Evolutionary conservation across 2,888 invertebrate genomes (phyloP).

Genomic region (Rhodophaea formosa): DNA sequence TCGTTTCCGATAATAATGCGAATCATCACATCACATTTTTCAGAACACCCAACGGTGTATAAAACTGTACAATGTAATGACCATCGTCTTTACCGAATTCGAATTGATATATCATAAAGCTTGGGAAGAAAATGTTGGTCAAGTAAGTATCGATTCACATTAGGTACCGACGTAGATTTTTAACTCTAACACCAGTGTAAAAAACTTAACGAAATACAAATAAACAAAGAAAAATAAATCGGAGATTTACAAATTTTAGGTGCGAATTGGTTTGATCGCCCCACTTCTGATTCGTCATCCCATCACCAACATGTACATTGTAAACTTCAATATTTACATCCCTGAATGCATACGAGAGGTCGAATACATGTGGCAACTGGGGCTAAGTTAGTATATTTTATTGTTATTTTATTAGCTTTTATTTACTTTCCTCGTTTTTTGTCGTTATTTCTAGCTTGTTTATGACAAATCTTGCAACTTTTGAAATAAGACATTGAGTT

Average conservation of each 20-base stretch:
- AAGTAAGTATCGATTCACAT: conserved; percentile 69
- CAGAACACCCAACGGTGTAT: conserved; percentile 87
- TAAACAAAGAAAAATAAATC: background rate
- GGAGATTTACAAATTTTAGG: conserved; percentile 53
- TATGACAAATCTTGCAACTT: too few relatives aligned
- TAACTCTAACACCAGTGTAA: too few relatives aligned
- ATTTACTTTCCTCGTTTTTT: background rate
- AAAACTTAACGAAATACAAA: background rate
- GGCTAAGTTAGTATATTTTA: conserved; percentile 75
- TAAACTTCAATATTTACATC: conserved; percentile 88
- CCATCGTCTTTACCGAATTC: conserved; percentile 89
- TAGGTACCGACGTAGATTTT: too few relatives aligned
- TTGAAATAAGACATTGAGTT: too few relatives aligned
- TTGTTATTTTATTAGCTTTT: background rate
- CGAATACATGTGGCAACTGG: conserved; percentile 89
- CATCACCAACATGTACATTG: conserved; percentile 82
- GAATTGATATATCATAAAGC: conserved; percentile 91
- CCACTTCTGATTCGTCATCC: conserved; percentile 87
- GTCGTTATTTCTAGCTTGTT: too few relatives aligned
- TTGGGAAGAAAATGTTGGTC: conserved; percentile 88
- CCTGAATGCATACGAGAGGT: conserved; percentile 88
- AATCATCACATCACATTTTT: conserved; percentile 38
- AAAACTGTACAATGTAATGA: conserved; percentile 89
- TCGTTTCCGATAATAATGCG: too few relatives aligned
- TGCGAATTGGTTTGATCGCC: conserved; percentile 83